phyloP scores from a whole-genome alignment of 2,113 vertebrate genomes.

The Mustela lutreola region DNA sequence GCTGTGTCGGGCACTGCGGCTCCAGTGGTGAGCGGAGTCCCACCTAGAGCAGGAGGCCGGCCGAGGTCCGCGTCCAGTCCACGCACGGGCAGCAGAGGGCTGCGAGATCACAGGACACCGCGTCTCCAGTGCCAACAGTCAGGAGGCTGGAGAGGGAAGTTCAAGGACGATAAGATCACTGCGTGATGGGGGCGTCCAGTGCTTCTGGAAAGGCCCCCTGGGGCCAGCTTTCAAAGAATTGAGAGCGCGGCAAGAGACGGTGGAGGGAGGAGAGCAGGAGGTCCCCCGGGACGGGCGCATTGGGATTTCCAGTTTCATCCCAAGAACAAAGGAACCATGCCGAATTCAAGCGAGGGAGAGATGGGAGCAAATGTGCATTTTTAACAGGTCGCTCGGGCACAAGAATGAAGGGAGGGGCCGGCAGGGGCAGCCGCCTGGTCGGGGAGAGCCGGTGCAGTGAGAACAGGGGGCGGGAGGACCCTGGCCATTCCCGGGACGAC shows the following conservation, averaged over 20 bases:
- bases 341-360: not conserved
- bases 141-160: not conserved
- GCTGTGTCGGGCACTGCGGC: not conserved
- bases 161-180: not conserved
- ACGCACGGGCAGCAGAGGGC: accelerated
- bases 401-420: not conserved
- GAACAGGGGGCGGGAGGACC: not conserved
- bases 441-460: not conserved
- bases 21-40: not conserved
- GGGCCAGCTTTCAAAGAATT: not conserved
- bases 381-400: not conserved
- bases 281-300: not conserved
- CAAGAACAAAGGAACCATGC: not conserved
- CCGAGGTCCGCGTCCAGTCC: not conserved
- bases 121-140: not conserved
- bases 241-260: not conserved
- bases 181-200: too few relatives aligned
- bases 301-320: not conserved
- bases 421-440: not conserved
- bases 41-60: not conserved
- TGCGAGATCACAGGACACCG: accelerated
- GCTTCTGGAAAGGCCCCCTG: not conserved
- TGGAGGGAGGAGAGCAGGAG: not conserved
- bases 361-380: not conserved
- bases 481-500: not conserved